A percentile compares a stretch with the other conserved stretches of the same genome.
Conservation (phyloP, 2,113 vertebrate species). For the Zapus hudsonius region DNA sequence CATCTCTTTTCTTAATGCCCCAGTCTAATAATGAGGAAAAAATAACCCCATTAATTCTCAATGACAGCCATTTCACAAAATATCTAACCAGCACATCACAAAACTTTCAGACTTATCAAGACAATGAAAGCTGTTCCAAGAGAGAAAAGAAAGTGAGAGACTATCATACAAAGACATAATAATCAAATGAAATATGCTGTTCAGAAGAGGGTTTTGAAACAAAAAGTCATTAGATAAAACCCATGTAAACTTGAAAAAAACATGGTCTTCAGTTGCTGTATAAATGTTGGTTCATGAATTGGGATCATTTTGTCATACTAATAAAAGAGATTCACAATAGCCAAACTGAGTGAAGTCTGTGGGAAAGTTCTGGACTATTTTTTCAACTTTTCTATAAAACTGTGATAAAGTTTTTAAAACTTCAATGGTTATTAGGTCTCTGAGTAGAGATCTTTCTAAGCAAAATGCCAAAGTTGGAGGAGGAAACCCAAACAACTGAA, state of each 20-base stretch:
- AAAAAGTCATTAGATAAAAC: background rate
- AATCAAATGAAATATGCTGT: background rate
- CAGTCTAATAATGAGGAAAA: background rate
- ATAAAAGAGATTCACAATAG: background rate
- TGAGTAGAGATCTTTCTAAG: background rate
- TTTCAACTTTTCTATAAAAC: conserved; percentile 1
- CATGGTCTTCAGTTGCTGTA: background rate
- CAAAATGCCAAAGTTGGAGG: background rate
- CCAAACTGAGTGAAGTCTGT: background rate
- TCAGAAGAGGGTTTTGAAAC: background rate
- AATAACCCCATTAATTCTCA: background rate
- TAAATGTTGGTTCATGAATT: background rate
- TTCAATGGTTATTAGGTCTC: conserved; percentile 4
- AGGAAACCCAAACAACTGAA: background rate
- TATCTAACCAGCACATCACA: background rate
- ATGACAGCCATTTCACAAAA: background rate
- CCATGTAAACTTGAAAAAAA: background rate
- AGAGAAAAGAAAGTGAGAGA: background rate
- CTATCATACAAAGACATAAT: background rate
- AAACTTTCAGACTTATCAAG: background rate
- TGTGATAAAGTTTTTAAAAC: background rate
- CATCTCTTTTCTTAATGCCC: background rate
- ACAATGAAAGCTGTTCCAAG: background rate
- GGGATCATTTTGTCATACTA: background rate
- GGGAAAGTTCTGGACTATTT: background rate